These are phyloP conservation scores for Sarcophaga subvicina DNA, from an alignment of 2,888 invertebrate species.

Conservation along the genomic window DNA sequence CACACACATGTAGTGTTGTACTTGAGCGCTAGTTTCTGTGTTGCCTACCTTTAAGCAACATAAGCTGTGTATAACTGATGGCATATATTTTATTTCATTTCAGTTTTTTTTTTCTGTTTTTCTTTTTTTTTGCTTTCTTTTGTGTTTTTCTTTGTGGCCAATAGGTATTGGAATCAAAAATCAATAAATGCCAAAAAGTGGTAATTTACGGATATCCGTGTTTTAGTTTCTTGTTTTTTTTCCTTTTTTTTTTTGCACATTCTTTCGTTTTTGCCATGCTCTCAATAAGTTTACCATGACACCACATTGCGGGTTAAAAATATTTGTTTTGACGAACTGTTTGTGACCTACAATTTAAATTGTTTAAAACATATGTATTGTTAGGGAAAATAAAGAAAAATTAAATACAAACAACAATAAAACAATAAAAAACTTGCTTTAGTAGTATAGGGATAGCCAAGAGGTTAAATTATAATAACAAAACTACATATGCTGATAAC, in stretches of 20 bases:
- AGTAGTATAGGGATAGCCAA: too few species aligned
- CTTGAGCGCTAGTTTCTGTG: not conserved
- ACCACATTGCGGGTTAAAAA: not conserved
- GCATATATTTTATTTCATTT: conserved; percentile 21
- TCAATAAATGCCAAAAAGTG: conserved; percentile 70
- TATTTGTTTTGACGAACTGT: too few species aligned
- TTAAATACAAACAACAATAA: too few species aligned
- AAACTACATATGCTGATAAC: too few species aligned
- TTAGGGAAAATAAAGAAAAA: too few species aligned
- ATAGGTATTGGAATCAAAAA: conserved; percentile 55
- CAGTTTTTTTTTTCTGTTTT: not conserved
- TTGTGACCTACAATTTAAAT: too few species aligned
- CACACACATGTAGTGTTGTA: not conserved
- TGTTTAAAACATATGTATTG: too few species aligned
- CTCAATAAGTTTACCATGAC: too few species aligned
- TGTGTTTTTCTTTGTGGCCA: conserved; percentile 11
- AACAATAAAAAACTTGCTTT: too few species aligned
- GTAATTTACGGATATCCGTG: conserved; percentile 71
- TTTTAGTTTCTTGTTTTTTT: conserved; percentile 16
- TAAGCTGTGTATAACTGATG: conserved; percentile 32
- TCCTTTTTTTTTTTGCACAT: not conserved
- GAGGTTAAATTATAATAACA: too few species aligned
- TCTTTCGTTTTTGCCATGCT: not conserved
- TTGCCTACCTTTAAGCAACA: conserved; percentile 3
- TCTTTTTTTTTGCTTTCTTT: too few species aligned